Conservation (phyloP, 2,113 vertebrate species). For the Scortum barcoo region DNA sequence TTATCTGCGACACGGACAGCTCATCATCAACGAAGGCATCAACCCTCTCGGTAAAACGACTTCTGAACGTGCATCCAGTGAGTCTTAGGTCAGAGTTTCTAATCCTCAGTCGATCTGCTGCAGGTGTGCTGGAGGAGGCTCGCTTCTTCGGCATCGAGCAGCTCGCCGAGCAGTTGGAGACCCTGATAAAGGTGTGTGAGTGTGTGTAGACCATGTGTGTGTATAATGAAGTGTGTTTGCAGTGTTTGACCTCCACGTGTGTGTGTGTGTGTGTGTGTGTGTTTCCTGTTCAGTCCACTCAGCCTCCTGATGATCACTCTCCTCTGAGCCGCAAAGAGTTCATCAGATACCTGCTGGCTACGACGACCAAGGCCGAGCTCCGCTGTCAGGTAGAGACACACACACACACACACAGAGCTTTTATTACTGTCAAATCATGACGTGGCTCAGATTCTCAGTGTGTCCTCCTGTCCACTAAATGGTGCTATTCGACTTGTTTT, state of each 20-base stretch:
- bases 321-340: conserved; percentile 96
- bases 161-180: conserved; percentile 92
- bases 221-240: neutral
- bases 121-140: conserved; percentile 95
- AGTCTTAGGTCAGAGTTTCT: neutral
- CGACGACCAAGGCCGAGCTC: conserved; percentile 94
- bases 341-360: conserved; percentile 92
- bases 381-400: conserved; percentile 90
- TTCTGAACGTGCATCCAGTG: neutral
- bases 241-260: neutral
- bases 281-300: conserved; percentile 85
- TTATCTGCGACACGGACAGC: conserved; percentile 94
- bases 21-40: conserved; percentile 96
- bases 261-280: neutral
- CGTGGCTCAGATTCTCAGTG: no score
- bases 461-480: no score
- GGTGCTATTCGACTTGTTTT: no score
- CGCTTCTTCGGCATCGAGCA: conserved; percentile 96
- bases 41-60: conserved; percentile 89
- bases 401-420: neutral
- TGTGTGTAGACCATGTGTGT: neutral
- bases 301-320: conserved; percentile 94
- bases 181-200: conserved; percentile 90
- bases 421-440: no score
- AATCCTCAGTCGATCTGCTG: neutral